Base-by-base conservation (phyloP, 2,113 vertebrate genomes). In the Myanophis thanlyinensis region DNA sequence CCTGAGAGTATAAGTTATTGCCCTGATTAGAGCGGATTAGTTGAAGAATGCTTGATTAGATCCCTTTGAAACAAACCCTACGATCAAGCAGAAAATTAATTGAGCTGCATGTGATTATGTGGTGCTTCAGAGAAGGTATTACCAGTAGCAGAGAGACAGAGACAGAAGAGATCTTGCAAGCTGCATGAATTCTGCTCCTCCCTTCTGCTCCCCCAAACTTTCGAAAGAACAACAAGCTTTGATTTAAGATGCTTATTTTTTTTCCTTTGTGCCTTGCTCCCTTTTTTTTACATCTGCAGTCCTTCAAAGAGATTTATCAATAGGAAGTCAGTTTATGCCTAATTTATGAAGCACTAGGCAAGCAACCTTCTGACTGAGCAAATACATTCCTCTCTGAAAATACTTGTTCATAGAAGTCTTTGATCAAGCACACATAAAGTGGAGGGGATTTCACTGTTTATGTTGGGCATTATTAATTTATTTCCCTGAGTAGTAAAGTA, bases 101-200 rank as follows among this genome's bases (percentile, higher is more conserved):
- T 94, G 95, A 95, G 97, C 94, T 90, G 44, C 90, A 80, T 93
- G 93, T 93, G 85, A 90, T 93, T 96, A 95, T 91, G 93, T 89
- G 93, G 93, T 94, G 94, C 95, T 90, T 91, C 85, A 2, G 67
- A 96, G 93, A 92, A 91, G 35, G 91, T 62, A 54, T 44, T 80
- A 44, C 73, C 35, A 8, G 7, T 6, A 80, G 18, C 62, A 67
- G 62, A 67, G 30, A 67, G 62, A 67, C 62, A 44, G 35, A 40
- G 8, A 30, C 88, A 92, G 93, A 92, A 89, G 53, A 95, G 89
- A 25, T 90, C 92, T 96, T 93, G 93, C 92, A 15, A 59, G 35
- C 85, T 93, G 90, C 93, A 87, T 95, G 94, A 93, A 93, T 15
- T 18, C 53, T 85, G 93, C 86, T 40, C 35, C 62, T 27, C 44